Evolutionary conservation across 2,797 vertebrate species (phyloP).

Genomic region (Sebastes cheni): DNA sequence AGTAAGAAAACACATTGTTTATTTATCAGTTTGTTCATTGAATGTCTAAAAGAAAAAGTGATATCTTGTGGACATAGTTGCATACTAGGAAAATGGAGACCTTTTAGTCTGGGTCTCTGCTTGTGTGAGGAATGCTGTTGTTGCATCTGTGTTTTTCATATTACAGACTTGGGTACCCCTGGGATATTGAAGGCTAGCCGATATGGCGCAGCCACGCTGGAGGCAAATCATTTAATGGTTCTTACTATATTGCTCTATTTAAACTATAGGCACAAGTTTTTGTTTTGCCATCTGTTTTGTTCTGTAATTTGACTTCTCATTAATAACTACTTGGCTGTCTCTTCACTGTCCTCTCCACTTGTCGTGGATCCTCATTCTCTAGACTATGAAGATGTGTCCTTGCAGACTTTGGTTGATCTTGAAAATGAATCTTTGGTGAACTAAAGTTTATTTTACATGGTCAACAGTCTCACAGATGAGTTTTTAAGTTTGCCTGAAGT

Average conservation of each 20-base stretch:
- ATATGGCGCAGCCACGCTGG: slow-evolving; percentile 87
- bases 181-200: slow-evolving; percentile 90
- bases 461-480: neutral
- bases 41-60: slow-evolving; percentile 20
- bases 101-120: slow-evolving; percentile 69
- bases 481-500: slow-evolving; percentile 45
- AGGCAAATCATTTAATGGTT: slow-evolving; percentile 88
- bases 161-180: slow-evolving; percentile 89
- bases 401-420: slow-evolving; percentile 45
- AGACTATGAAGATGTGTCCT: slow-evolving; percentile 28
- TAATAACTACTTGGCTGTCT: slow-evolving; percentile 57
- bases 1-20: slow-evolving; percentile 6
- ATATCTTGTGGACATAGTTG: slow-evolving; percentile 31
- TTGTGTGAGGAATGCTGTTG: slow-evolving; percentile 87
- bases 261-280: slow-evolving; percentile 79
- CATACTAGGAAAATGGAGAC: slow-evolving; percentile 58
- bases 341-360: slow-evolving; percentile 44
- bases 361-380: slow-evolving; percentile 4
- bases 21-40: neutral
- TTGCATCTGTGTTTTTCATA: slow-evolving; percentile 91
- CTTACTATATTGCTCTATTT: slow-evolving; percentile 85
- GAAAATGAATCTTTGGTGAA: slow-evolving; percentile 17
- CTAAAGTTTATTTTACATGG: neutral
- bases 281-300: slow-evolving; percentile 70
- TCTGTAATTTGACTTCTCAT: slow-evolving; percentile 60